Conservation (phyloP, 2,888 invertebrate genomes). For the Pyrochroa serraticornis region DNA sequence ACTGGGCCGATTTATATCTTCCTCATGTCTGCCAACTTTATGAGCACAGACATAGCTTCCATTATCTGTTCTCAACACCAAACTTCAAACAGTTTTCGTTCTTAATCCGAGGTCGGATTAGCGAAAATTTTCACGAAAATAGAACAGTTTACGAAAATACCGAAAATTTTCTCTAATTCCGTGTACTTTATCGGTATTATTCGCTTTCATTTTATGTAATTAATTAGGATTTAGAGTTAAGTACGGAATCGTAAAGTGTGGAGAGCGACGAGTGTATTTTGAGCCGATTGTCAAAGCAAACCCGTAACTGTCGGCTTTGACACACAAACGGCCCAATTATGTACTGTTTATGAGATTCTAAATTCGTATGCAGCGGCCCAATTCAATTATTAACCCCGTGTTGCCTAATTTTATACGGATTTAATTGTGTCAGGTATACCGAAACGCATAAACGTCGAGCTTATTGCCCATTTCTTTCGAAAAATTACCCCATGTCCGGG, state of each 20-base stretch:
- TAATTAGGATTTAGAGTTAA: constrained; percentile 41
- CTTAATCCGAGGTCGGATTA: neutral
- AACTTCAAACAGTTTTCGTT: constrained; percentile 40
- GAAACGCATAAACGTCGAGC: too few species aligned
- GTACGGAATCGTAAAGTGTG: constrained; percentile 34
- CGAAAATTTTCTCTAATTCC: neutral
- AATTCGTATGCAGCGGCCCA: constrained; percentile 46
- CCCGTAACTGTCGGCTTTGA: constrained; percentile 56
- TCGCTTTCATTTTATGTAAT: constrained; percentile 27
- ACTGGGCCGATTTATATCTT: constrained; percentile 55
- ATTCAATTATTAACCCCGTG: constrained; percentile 33
- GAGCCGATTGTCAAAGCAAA: constrained; percentile 57
- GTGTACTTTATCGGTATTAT: neutral
- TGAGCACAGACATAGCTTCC: constrained; percentile 49
- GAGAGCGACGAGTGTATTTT: constrained; percentile 48
- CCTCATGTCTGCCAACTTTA: constrained; percentile 52
- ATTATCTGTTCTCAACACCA: constrained; percentile 40
- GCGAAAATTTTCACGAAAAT: constrained; percentile 1
- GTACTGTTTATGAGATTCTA: constrained; percentile 56
- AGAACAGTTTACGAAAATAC: too few species aligned
- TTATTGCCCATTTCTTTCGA: too few species aligned
- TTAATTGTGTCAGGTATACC: constrained; percentile 24
- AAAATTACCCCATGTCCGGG: too few species aligned
- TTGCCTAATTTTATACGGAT: constrained; percentile 22
- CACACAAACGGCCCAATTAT: constrained; percentile 58